These are phyloP conservation scores for Sebastolobus alascanus DNA, from an alignment of 2,797 vertebrate genomes.

Conservation along the genomic window DNA sequence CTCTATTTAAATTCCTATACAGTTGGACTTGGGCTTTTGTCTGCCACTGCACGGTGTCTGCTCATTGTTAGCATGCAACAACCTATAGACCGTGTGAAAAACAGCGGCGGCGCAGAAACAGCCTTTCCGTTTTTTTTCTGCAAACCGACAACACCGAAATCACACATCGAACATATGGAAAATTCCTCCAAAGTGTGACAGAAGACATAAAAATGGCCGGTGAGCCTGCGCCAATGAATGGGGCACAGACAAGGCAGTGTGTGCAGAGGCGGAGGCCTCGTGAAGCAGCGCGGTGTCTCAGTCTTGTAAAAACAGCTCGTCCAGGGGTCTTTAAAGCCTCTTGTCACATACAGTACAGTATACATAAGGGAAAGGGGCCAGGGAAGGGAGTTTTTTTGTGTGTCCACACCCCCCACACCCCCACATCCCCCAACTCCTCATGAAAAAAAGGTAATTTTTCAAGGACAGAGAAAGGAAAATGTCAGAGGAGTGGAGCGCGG, in stretches of 20 bases:
- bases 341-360: conserved; percentile 31
- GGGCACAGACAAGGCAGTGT: conserved; percentile 57
- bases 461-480: conserved; percentile 26
- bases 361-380: conserved; percentile 21
- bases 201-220: conserved; percentile 62
- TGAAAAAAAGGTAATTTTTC: conserved; percentile 41
- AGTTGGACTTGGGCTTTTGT: conserved; percentile 60
- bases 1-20: conserved; percentile 69
- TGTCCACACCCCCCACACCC: neutral
- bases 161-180: conserved; percentile 70
- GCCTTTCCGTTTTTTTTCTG: conserved; percentile 26
- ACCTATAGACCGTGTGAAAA: conserved; percentile 30
- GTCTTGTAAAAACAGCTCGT: conserved; percentile 49
- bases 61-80: conserved; percentile 46
- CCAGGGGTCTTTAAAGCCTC: conserved; percentile 47
- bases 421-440: neutral
- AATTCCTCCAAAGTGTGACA: conserved; percentile 76
- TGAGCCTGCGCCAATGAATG: conserved; percentile 47
- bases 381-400: conserved; percentile 3
- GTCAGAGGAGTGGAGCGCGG: neutral
- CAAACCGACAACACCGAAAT: conserved; percentile 36
- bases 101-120: conserved; percentile 25
- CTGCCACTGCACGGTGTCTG: conserved; percentile 50
- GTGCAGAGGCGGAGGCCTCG: conserved; percentile 47
- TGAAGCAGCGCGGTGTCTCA: conserved; percentile 29